Base-by-base conservation (phyloP, 2,113 vertebrate species). In the Synchiropus splendidus region DNA sequence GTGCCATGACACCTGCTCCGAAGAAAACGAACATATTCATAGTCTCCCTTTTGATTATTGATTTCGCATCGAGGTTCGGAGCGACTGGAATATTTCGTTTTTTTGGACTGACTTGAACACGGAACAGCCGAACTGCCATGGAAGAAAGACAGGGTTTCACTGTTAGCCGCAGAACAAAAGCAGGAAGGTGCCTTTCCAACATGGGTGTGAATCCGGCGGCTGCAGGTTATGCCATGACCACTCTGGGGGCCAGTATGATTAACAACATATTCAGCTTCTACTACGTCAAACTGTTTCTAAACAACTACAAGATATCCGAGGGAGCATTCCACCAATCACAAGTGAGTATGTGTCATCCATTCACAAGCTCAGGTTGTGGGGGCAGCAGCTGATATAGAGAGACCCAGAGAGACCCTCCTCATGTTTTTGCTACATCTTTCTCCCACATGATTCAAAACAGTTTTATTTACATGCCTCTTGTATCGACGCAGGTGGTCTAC, bases 261-360 rank as follows among this genome's bases (percentile, higher is more conserved):
- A 93, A 89, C 74, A 91, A 85, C 16, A 82, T 93, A 58, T 97
- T 95, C 56, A 87, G 77, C 65, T 98, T 97, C 78, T 96, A 97
- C 68, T 94, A 88, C 0, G 85, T 97, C 10, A 96, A 97, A 62
- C 83, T 96, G 13, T 95, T 92, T 60, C 58, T 94, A 32, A 87
- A 88, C 42, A 77, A 65, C 9, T 94, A 92, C 76, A 80, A 81
- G 48, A 88, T 91, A 80, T 89, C 92, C 38, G 90, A 92, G 64
- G 48, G 43, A 39, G 87, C 85, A 0, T 96, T 97, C 74, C 86
- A 90, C 44, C 80, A 85, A 71, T 86, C 88, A 10, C 90, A 94
- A 79, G 92, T 91, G 79, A 61, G 80, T 64, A 13, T 32, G 17
- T 39, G 8, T 12, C 6, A 0, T 13, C 11, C 3, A 14, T 18